Percentiles rank a stretch among this genome's conserved stretches.
phyloP scores from a whole-genome alignment of 2,888 invertebrate species.

The Sussaba pulchella region DNA sequence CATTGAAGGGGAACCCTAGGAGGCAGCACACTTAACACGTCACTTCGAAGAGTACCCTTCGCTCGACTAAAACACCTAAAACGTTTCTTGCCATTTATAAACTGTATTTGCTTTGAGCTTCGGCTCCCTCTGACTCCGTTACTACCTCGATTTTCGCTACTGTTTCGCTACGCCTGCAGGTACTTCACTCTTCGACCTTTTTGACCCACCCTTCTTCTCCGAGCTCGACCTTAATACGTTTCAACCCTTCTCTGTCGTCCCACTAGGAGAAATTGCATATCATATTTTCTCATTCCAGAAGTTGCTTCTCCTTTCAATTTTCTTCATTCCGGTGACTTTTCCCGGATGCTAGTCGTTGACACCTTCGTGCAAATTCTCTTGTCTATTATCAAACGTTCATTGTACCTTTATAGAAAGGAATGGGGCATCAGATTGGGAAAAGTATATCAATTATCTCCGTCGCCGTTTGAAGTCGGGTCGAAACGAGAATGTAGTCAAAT shows the following conservation, averaged over 20 bases:
- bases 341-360: neutral
- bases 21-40: slow-evolving; percentile 74
- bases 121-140: slow-evolving; percentile 51
- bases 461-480: too few relatives aligned
- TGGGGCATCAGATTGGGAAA: too few relatives aligned
- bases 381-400: too few relatives aligned
- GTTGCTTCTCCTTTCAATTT: neutral
- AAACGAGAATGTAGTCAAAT: too few relatives aligned
- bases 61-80: slow-evolving; percentile 76
- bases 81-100: slow-evolving; percentile 77
- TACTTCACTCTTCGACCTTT: slow-evolving; percentile 52
- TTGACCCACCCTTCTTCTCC: slow-evolving; percentile 53
- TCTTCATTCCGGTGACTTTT: neutral
- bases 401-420: too few relatives aligned
- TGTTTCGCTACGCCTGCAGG: slow-evolving; percentile 41
- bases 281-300: neutral
- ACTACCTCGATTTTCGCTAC: neutral
- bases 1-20: slow-evolving; percentile 62
- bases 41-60: slow-evolving; percentile 72
- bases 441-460: too few relatives aligned
- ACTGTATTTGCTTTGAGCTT: slow-evolving; percentile 73
- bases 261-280: neutral
- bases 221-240: slow-evolving; percentile 64
- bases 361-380: too few relatives aligned
- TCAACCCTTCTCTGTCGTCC: slow-evolving; percentile 32